These are phyloP conservation scores for Chrysaora quinquecirrha DNA, from an alignment of 30 jellyfish, hydroid and myxozoan species.

Conservation along the genomic window DNA sequence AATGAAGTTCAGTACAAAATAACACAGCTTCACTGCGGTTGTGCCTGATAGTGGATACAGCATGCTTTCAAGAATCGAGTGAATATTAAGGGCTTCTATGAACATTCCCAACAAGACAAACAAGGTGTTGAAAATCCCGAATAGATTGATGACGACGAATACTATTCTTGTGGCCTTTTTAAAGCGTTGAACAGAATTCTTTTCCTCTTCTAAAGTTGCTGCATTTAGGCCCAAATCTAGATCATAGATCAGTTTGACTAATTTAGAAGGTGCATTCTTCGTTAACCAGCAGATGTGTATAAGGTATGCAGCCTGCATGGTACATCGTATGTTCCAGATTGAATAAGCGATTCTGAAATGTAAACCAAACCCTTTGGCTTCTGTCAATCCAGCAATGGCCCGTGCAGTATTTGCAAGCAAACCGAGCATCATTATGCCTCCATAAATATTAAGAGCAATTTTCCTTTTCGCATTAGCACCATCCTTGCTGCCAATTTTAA, in stretches of 20 bases:
- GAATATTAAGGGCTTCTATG: neutral
- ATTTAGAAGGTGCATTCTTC: conserved; percentile 10
- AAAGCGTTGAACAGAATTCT: neutral
- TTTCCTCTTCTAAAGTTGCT: neutral
- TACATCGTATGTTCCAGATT: conserved; percentile 41
- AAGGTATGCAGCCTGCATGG: neutral
- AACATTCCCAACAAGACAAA: conserved; percentile 12
- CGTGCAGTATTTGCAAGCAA: neutral
- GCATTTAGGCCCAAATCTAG: conserved; percentile 20
- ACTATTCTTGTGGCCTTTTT: neutral
- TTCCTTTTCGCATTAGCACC: neutral
- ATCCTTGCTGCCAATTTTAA: neutral
- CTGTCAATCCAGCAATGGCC: neutral
- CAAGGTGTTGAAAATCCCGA: neutral
- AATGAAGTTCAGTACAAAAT: neutral
- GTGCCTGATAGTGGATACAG: conserved; percentile 11
- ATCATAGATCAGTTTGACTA: conserved; percentile 4
- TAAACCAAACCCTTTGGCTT: neutral
- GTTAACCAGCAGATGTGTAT: neutral
- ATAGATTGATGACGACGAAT: neutral
- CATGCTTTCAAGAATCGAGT: neutral
- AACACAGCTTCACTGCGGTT: neutral
- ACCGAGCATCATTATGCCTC: neutral
- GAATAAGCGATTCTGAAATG: neutral
- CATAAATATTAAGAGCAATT: neutral